Evolutionary conservation across 2,888 invertebrate genomes (phyloP), one percentile per base, ranked within the genome.

Genomic region (Abscondita cerata): DNA sequence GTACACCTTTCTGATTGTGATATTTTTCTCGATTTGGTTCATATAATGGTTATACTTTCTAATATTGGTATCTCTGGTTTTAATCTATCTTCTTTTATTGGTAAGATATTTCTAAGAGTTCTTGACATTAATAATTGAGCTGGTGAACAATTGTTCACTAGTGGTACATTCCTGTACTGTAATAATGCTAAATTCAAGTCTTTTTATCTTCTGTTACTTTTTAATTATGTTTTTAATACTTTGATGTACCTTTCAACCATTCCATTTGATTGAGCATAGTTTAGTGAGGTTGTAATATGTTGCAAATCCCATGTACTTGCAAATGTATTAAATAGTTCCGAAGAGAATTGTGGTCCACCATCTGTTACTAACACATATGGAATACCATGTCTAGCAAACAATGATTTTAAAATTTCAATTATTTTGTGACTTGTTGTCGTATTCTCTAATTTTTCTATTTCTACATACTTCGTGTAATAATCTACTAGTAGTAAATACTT

Each of bases 121-220:
- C n/a, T n/a, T 20, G 44, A 31, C 52, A 52, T 52, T 58, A 58
- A 18, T 12, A 52, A 36, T 34, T 58, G 18, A n/a, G 3, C n/a
- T n/a, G 52, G 58, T 8, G 58, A 52, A 13, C 15, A 13, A 12
- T 33, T 44, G 9, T 36, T 38, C n/a, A 36, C 15, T 5, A 58
- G 15, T 11, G 62, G 57, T 18, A 52, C 52, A 31, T 52, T 52
- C 19, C 53, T 33, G 6, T 46, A 47, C 12, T 52, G 33, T 19
- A 58, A 38, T 13, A 62, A 25, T 11, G 48, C 47, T 19, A 58
- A 11, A n/a, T 62, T 12, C 1, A 62, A 9, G 36, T 62, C 47
- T 20, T 36, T 2, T 15, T 20, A 20, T 48, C 44, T 16, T 41
- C 47, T 38, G 38, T 16, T 11, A 48, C 12, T 52, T 62, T 57